Percentiles rank a stretch among this genome's conserved stretches.
Conservation (phyloP, 1,140 invertebrate genomes). For the Drosophila arawakana region DNA sequence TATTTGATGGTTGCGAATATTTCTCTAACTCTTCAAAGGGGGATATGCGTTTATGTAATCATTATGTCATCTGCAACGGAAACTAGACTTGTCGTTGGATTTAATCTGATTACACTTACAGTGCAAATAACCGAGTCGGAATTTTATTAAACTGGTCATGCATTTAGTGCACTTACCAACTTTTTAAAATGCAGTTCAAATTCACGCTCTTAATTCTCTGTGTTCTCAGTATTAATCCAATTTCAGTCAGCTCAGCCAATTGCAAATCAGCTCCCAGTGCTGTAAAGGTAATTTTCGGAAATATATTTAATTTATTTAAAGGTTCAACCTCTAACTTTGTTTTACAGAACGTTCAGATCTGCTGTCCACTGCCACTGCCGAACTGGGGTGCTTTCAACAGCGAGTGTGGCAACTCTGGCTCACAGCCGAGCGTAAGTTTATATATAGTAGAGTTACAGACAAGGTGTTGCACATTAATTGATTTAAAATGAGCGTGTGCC, state of each 20-base stretch:
- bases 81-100: constrained; percentile 19
- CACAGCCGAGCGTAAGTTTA: constrained; percentile 57
- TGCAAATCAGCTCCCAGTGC: constrained; percentile 65
- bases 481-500: no score
- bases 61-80: constrained; percentile 8
- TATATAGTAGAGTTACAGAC: no score
- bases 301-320: background rate
- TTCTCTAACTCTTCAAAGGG: background rate
- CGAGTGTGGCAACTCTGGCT: constrained; percentile 53
- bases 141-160: background rate
- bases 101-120: constrained; percentile 5
- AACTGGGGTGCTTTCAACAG: constrained; percentile 65
- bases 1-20: background rate
- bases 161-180: background rate
- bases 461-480: no score
- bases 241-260: constrained; percentile 34
- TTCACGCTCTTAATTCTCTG: constrained; percentile 12
- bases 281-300: constrained; percentile 46
- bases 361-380: constrained; percentile 65
- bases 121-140: background rate
- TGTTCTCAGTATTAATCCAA: background rate
- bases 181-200: constrained; percentile 34
- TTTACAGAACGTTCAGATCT: constrained; percentile 57
- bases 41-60: constrained; percentile 19
- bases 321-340: background rate